Base-by-base conservation (phyloP, 2,113 vertebrate genomes). In the Spermophilus dauricus region DNA sequence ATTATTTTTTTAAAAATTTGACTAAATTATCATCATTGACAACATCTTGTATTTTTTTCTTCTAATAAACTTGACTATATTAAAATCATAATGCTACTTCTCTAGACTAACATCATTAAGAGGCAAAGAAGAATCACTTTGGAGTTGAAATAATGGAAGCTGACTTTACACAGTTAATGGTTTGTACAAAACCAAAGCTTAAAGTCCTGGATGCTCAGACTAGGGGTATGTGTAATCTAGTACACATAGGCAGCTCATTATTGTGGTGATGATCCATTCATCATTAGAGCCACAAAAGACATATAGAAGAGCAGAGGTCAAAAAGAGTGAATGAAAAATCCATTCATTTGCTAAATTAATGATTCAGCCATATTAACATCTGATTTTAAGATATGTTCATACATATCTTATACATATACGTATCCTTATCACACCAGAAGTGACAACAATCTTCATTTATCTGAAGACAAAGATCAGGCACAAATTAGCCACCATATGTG, bases 401-500 rank as follows among this genome's bases (percentile, higher is more conserved):
- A 9, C 9, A 87, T 45, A 45, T 45, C 45, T 45, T 45, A 45
- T 45, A 45, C 45, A 45, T 45, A 45, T 45, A 45, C 45, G 1
- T 45, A 94, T 63, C 56, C 72, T 26, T n/a, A 53, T 39, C 37
- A 80, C 48, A 26, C 1, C 75, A 45, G 72, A 95, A 6, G 28
- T 84, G 61, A 96, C 20, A 70, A 42, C 2, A 76, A 48, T 58
- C 32, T 94, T 93, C n/a, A 63, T 4, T 80, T 96, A 94, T 58
- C 8, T 80, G 53, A 81, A 37, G 37, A 95, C 28, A 61, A 93
- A 93, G 2, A 92, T 56, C 24, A 95, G 61, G 10, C 45, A 22
- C 6, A 94, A 85, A 91, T 2, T 61, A 8, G 28, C 24, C 39
- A 72, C 18, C 9, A 39, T 24, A 63, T 73, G 14, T 86, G 78